A percentile compares a stretch with the other conserved stretches of the same genome.
phyloP scores from a whole-genome alignment of 2,888 invertebrate species.

The Aleiodes alternator region DNA sequence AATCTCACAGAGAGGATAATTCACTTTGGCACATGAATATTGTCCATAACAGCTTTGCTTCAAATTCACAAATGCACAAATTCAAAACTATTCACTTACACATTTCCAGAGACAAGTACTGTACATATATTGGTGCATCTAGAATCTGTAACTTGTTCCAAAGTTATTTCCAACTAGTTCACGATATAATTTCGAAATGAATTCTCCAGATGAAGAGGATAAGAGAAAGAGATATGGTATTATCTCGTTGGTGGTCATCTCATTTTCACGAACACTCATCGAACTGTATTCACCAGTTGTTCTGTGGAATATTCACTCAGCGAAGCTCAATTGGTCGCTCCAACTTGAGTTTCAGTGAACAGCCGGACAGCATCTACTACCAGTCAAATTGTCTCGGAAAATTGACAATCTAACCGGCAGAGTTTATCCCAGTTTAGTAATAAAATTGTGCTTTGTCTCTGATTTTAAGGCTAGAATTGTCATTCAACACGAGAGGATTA shows the following conservation, averaged over 20 bases:
- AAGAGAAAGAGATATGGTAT: background rate
- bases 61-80: background rate
- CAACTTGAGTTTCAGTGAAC: background rate
- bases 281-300: constrained; percentile 19
- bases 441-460: background rate
- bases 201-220: constrained; percentile 5
- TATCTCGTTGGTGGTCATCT: constrained; percentile 20
- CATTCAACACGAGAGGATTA: too few species aligned
- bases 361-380: background rate
- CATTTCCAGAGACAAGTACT: constrained; percentile 25
- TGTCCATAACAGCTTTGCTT: constrained; percentile 13
- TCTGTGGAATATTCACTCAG: constrained; percentile 14
- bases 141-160: background rate
- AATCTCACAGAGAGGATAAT: too few species aligned
- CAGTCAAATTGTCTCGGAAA: background rate
- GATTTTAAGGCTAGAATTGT: background rate
- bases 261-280: constrained; percentile 24
- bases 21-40: background rate
- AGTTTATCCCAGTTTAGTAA: constrained; percentile 14
- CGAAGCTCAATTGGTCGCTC: background rate
- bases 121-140: background rate
- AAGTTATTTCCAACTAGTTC: constrained; percentile 9
- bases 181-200: constrained; percentile 12
- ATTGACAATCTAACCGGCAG: constrained; percentile 7
- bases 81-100: background rate